phyloP scores from a whole-genome alignment of 2,888 invertebrate species.

The Drosophila helvetica region DNA sequence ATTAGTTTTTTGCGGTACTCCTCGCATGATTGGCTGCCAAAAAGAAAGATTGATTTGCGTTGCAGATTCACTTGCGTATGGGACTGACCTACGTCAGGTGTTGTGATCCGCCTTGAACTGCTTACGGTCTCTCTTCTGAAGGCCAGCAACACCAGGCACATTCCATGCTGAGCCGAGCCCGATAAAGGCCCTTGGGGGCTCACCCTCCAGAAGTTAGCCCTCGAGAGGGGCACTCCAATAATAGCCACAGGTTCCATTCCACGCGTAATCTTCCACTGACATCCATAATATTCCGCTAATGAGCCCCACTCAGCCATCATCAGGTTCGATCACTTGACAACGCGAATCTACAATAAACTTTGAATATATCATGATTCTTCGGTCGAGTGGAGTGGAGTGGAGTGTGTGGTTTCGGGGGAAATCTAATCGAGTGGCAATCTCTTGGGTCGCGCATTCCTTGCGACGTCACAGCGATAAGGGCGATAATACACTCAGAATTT shows the following conservation, averaged over 20 bases:
- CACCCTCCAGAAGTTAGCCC: not conserved
- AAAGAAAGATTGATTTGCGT: constrained; percentile 37
- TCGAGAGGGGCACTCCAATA: not conserved
- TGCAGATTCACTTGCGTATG: constrained; percentile 3
- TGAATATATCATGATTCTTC: constrained; percentile 30
- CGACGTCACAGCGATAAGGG: constrained; percentile 67
- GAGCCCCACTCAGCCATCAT: constrained; percentile 51
- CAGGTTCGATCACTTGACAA: not conserved
- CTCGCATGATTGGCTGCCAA: constrained; percentile 17
- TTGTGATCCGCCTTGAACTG: not conserved
- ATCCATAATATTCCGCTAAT: constrained; percentile 44
- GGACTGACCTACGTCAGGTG: constrained; percentile 4
- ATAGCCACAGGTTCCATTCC: too few species aligned
- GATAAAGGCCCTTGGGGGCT: not conserved
- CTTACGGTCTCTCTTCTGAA: not conserved
- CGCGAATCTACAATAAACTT: constrained; percentile 46
- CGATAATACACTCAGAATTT: not conserved
- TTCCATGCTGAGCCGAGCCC: too few species aligned
- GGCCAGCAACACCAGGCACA: too few species aligned
- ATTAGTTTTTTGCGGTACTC: constrained; percentile 40
- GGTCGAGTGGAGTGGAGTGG: constrained; percentile 15
- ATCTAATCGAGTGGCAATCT: constrained; percentile 62
- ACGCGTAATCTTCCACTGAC: not conserved
- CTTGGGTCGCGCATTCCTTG: constrained; percentile 48
- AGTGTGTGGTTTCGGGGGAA: constrained; percentile 6